A percentile compares a stretch with the other conserved stretches of the same genome.
Conservation (phyloP, 1,140 invertebrate genomes). For the Gonioctena quinquepunctata region DNA sequence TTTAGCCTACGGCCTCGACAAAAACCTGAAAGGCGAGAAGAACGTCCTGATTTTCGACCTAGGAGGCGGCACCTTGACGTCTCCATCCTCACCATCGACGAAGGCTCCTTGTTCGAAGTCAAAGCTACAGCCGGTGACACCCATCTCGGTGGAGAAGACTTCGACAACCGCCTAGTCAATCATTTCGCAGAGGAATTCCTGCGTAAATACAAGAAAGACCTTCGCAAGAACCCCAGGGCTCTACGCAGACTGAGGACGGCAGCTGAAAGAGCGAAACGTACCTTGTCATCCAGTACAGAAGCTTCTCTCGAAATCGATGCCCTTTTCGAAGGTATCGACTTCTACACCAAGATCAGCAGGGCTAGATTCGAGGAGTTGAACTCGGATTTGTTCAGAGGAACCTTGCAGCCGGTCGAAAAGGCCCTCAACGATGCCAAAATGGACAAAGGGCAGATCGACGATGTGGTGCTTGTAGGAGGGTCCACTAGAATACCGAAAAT, state of each 20-base stretch:
- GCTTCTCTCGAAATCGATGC: slow-evolving; percentile 77
- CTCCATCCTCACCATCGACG: slow-evolving; percentile 73
- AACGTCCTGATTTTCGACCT: slow-evolving; percentile 63
- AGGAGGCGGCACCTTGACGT: slow-evolving; percentile 67
- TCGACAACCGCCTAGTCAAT: slow-evolving; percentile 76
- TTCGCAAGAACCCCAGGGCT: slow-evolving; percentile 56
- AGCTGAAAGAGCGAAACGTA: slow-evolving; percentile 73
- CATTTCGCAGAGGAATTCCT: slow-evolving; percentile 62
- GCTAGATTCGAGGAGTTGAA: slow-evolving; percentile 72
- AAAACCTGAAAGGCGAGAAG: slow-evolving; percentile 78
- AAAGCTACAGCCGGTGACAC: slow-evolving; percentile 66
- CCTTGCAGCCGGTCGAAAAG: slow-evolving; percentile 67
- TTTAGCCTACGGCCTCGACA: slow-evolving; percentile 98
- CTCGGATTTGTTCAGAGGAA: slow-evolving; percentile 65
- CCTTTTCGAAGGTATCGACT: slow-evolving; percentile 71
- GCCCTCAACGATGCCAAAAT: slow-evolving; percentile 75
- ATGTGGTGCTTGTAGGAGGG: slow-evolving; percentile 74
- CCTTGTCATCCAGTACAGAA: slow-evolving; percentile 75
- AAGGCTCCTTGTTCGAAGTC: slow-evolving; percentile 73
- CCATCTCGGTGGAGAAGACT: slow-evolving; percentile 73
- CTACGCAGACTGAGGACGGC: slow-evolving; percentile 66
- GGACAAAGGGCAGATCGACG: slow-evolving; percentile 72
- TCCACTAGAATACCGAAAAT: slow-evolving; percentile 67
- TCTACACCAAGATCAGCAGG: slow-evolving; percentile 64
- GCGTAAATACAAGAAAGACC: slow-evolving; percentile 59